Evolutionary conservation across 2,113 vertebrate species (phyloP).

Genomic region (Brienomyrus brachyistius): DNA sequence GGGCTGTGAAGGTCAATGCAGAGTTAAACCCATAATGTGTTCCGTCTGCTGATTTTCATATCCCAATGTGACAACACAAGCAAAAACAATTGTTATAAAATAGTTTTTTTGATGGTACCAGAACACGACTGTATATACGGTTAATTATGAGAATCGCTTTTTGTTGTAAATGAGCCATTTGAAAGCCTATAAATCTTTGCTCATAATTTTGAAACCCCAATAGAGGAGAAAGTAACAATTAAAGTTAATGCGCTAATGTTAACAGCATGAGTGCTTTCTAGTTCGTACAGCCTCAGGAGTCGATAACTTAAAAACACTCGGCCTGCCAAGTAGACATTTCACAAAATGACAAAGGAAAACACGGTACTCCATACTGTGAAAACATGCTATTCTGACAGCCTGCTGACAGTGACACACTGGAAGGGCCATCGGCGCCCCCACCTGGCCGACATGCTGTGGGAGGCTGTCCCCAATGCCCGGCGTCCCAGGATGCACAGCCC

Average conservation of each 20-base stretch:
- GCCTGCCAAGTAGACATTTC: not conserved
- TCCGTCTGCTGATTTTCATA: not conserved
- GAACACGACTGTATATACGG: not conserved
- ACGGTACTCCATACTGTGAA: not conserved
- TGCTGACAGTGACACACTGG: not conserved
- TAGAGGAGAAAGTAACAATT: not conserved
- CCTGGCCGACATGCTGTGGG: conserved; percentile 89
- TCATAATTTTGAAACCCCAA: too few relatives aligned
- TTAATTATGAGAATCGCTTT: not conserved
- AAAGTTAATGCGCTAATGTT: not conserved
- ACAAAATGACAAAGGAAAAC: not conserved
- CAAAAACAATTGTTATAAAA: not conserved
- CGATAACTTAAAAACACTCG: not conserved
- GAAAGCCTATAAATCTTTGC: too few relatives aligned
- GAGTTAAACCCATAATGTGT: not conserved
- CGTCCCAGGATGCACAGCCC: conserved; percentile 80
- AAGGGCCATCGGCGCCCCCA: conserved; percentile 29
- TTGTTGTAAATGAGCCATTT: too few relatives aligned
- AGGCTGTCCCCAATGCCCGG: conserved; percentile 77
- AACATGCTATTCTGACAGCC: not conserved
- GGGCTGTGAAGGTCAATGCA: not conserved
- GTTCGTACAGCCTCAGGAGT: not conserved
- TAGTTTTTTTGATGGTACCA: not conserved
- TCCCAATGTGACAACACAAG: not conserved
- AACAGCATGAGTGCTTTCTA: not conserved